Base-by-base conservation (phyloP, 2,888 invertebrate genomes). In the Fragum sueziense region DNA sequence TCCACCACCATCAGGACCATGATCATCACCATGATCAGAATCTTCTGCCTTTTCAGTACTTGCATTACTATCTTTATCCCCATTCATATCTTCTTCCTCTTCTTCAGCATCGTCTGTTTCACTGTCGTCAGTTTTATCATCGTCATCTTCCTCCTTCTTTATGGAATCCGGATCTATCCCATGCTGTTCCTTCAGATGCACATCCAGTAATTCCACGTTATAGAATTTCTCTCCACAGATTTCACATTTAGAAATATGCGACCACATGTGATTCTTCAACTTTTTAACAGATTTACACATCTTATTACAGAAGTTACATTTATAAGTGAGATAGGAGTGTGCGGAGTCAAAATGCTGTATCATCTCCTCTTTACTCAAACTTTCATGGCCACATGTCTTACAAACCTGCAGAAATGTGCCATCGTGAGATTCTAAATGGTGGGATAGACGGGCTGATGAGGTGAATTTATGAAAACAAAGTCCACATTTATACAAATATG, bases 381-480 rank as follows among this genome's bases (percentile, higher is more conserved):
- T 57, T 27, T 57, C 17, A 25, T 57, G 20, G 27, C 51, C 51
- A 47, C 80, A 77, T 14, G n/a, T 31, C 41, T 52, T 47, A 33
- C 76, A 71, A 67, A 76, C 20, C 34, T 77, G 25, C 61, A 74
- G 29, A 70, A 61, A 69, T 41, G 70, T 79, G 14, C 65, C 65
- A 2, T 22, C 22, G 57, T 82, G 82, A 34, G 59, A 34, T 37
- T 74, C 69, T 22, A 82, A 71, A 69, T 82, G 82, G 14, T 6
- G 29, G 7, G 54, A 41, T 29, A 82, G 69, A 4, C 41, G 27
- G 9, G 41, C 59, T 25, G 74, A 27, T 52, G 74, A 69, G 25
- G 74, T 74, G 70, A 86, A 87, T 37, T 74, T 80, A 51, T 80
- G 78, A 11, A 73, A 72, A 76, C 87, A 87, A n/a, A 87, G 76